Evolutionary conservation across 1,140 invertebrate species (phyloP).

Genomic region (Ylistrum balloti): DNA sequence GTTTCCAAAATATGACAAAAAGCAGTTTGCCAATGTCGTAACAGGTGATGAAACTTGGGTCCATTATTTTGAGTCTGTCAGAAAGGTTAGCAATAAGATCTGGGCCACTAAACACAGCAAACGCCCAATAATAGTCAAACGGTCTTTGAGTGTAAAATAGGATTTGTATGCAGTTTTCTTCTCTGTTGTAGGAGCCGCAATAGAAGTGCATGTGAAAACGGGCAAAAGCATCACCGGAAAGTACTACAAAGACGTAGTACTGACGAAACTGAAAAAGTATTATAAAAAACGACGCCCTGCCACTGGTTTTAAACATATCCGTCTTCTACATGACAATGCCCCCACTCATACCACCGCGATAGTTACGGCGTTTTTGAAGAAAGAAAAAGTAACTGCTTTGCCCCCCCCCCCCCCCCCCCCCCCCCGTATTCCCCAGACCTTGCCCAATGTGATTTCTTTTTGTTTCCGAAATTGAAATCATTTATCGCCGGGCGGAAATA

Average conservation of each 20-base stretch:
- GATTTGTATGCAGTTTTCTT: slow-evolving; percentile 43
- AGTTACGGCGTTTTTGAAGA: neutral
- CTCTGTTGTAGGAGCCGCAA: neutral
- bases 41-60: slow-evolving; percentile 54
- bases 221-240: neutral
- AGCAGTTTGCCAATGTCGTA: slow-evolving; percentile 17
- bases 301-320: neutral
- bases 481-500: too few species aligned
- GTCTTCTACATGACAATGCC: slow-evolving; percentile 42
- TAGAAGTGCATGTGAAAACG: neutral
- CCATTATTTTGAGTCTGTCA: slow-evolving; percentile 53
- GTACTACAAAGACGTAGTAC: slow-evolving; percentile 20
- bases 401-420: neutral
- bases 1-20: neutral
- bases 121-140: neutral
- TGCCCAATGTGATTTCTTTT: too few species aligned
- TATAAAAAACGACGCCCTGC: slow-evolving; percentile 14
- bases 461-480: too few species aligned
- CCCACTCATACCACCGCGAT: neutral
- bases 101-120: slow-evolving; percentile 45
- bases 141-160: neutral
- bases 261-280: neutral
- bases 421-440: too few species aligned
- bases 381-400: neutral
- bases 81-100: slow-evolving; percentile 52